Base-by-base conservation (phyloP, 2,797 vertebrate species). In the Adrianichthys oophorus region DNA sequence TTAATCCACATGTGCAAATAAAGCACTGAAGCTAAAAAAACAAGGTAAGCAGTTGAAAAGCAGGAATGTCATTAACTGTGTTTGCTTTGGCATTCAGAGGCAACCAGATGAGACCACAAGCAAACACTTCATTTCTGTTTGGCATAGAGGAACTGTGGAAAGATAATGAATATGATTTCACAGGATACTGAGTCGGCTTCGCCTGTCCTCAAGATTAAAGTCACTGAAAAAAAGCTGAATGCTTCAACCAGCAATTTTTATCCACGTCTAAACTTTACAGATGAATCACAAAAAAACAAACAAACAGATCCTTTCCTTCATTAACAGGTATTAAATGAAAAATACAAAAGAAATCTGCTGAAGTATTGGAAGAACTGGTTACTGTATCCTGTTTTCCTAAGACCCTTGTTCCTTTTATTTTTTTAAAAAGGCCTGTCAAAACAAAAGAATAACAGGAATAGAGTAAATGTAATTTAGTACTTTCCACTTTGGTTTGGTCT, bases 41-140 rank as follows among this genome's bases (percentile, higher is more conserved):
- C 42, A 29, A 15, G 57, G 24, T 24, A 13, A 53, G 59, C 50
- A 68, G 65, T 71, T 24, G 19, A 4, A 37, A 69, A 58, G 46
- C 67, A 68, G 60, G 66, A 57, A 56, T 42, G 42, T 73, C 40
- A 76, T 79, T 68, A 73, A 47, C 48, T 46, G 15, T 44, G 72
- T 79, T 77, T 72, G 55, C 56, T 24, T 10, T 47, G 5, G 60
- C 18, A 16, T 59, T 42, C 41, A 18, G 18, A 45, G 16, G 51
- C 69, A 51, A 32, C 17, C 5, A 59, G 69, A 72, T 19, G 23
- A 70, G 55, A 65, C 47, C 12, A 23, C 21, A 23, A 50, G 40
- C 52, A 75, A 75, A 81, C 41, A 60, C 52, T 42, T 65, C 23
- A 40, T 56, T 41, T 55, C 8, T 52, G 58, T 59, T 37, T 71